A percentile compares a stretch with the other conserved stretches of the same genome.
Conservation (phyloP, 2,888 invertebrate species). For the Melipona beecheii region DNA sequence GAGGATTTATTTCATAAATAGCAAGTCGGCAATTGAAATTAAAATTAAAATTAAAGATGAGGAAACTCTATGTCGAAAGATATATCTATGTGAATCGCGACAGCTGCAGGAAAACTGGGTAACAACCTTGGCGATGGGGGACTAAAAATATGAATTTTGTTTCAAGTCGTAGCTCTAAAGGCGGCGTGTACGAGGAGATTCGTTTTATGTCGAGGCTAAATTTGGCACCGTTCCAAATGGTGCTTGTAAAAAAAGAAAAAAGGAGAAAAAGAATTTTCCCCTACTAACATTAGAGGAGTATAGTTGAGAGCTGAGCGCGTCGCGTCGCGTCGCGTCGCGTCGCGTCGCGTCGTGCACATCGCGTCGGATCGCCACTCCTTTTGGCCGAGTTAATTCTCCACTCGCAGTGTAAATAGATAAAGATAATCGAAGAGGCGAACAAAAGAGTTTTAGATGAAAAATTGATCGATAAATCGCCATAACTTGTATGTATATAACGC, state of each 20-base stretch:
- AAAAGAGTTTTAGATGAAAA: conserved; percentile 3
- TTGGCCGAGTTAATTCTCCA: conserved; percentile 1
- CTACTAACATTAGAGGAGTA: conserved; percentile 30
- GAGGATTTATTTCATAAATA: not conserved
- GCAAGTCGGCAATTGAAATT: too few relatives aligned
- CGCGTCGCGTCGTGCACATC: too few relatives aligned
- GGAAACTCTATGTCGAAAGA: not conserved
- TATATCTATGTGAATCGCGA: not conserved
- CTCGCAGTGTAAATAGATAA: too few relatives aligned
- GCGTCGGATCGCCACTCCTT: too few relatives aligned
- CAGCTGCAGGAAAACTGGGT: conserved; percentile 34
- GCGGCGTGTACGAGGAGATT: conserved; percentile 41
- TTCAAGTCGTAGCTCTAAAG: conserved; percentile 41
- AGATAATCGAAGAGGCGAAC: not conserved
- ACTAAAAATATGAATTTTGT: conserved; percentile 76
- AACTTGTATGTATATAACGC: too few relatives aligned
- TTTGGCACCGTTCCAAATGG: conserved; percentile 68
- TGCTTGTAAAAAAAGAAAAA: conserved; percentile 25
- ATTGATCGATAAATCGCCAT: conserved; percentile 2
- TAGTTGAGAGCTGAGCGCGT: not conserved
- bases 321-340: too few relatives aligned
- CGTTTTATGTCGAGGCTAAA: conserved; percentile 59
- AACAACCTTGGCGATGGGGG: conserved; percentile 63
- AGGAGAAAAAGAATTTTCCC: conserved; percentile 5
- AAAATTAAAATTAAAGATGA: conserved; percentile 7